These are phyloP conservation scores for Acromyrmex heyeri DNA, from an alignment of 1,140 invertebrate genomes.

Conservation along the genomic window DNA sequence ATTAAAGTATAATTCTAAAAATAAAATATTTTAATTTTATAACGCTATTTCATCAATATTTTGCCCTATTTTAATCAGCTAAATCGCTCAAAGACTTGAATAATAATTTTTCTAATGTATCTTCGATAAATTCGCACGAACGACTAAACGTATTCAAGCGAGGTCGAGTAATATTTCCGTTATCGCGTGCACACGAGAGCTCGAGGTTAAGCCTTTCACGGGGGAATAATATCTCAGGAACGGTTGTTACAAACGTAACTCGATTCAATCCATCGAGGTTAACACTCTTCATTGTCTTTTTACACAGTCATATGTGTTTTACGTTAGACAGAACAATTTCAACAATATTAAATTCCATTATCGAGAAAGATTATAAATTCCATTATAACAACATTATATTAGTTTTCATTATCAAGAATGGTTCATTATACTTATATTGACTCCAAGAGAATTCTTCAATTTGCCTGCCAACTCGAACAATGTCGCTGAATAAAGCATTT, in stretches of 20 bases:
- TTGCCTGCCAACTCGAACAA: neutral
- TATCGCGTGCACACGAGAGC: slow-evolving; percentile 55
- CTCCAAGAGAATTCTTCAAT: neutral
- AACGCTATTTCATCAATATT: neutral
- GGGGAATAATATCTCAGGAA: slow-evolving; percentile 41
- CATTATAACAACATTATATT: neutral
- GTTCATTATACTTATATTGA: neutral
- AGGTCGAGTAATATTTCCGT: slow-evolving; percentile 64
- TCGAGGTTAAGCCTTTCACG: slow-evolving; percentile 75
- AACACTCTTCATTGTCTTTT: neutral
- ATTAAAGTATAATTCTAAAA: neutral
- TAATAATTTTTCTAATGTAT: neutral
- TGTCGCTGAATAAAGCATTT: neutral
- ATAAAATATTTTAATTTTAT: neutral
- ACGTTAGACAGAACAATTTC: neutral
- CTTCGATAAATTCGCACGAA: slow-evolving; percentile 22
- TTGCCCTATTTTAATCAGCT: neutral
- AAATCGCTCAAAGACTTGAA: neutral
- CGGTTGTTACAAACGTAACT: slow-evolving; percentile 29
- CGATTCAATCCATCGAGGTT: slow-evolving; percentile 11
- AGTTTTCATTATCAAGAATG: neutral
- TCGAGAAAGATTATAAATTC: neutral
- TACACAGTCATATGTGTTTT: neutral
- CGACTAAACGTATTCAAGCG: slow-evolving; percentile 6
- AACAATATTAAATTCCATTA: neutral